These are phyloP conservation scores for Ahaetulla prasina DNA, from an alignment of 2,113 vertebrate genomes.

Conservation along the genomic window DNA sequence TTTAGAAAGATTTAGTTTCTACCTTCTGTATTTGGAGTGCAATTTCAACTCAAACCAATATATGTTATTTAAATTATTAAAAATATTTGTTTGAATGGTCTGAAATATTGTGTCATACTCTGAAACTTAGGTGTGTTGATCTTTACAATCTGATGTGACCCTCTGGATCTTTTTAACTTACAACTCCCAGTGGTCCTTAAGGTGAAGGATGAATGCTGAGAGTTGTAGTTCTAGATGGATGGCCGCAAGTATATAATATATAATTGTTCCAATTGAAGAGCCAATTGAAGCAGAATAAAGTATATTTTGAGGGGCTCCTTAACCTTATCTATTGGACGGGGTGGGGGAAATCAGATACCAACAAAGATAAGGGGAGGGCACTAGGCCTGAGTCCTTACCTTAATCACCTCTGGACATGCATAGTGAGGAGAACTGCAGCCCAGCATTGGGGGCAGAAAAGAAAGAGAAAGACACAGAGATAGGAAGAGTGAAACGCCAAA, in stretches of 20 bases:
- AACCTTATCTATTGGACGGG: background rate
- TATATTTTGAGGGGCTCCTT: background rate
- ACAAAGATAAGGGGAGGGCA: background rate
- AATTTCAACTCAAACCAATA: background rate
- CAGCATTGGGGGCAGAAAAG: slow-evolving; percentile 33
- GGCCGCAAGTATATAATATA: background rate
- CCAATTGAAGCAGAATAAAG: background rate
- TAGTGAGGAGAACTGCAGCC: slow-evolving; percentile 84
- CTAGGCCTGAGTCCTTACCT: slow-evolving; percentile 69
- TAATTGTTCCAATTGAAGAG: background rate
- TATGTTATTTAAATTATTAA: background rate
- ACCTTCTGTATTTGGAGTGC: background rate
- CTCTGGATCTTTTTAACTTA: background rate
- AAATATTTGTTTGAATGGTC: background rate
- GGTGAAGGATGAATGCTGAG: background rate
- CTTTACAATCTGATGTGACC: background rate
- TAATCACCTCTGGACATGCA: slow-evolving; percentile 90
- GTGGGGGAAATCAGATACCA: background rate
- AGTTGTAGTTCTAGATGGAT: background rate
- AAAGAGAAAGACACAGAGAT: slow-evolving; percentile 32
- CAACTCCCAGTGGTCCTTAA: background rate
- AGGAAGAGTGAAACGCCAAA: slow-evolving; percentile 26
- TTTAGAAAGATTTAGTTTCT: background rate
- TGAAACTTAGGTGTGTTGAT: background rate
- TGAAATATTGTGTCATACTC: background rate